These are phyloP conservation scores for Nyleta sp. DNA, from an alignment of 2,888 invertebrate genomes.

Conservation along the genomic window DNA sequence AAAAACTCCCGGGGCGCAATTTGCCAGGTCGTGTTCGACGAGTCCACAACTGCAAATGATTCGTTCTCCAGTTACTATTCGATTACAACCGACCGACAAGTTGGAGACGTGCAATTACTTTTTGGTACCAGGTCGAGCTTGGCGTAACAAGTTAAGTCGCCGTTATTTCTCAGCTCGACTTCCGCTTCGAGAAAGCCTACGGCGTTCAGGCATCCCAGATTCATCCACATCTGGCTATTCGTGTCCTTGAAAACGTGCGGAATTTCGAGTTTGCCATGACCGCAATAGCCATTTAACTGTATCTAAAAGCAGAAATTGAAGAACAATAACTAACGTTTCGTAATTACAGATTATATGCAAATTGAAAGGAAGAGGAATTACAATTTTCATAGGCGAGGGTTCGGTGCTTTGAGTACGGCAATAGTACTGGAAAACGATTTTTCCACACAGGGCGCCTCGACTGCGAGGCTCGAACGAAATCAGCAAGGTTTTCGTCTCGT, in stretches of 20 bases:
- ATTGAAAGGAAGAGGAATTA: constrained; percentile 24
- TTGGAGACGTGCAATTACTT: constrained; percentile 67
- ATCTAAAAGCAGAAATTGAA: constrained; percentile 71
- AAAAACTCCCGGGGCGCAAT: constrained; percentile 82
- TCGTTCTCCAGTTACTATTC: no score
- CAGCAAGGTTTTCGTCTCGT: constrained; percentile 84
- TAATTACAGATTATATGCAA: no score
- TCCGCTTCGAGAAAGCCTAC: constrained; percentile 82
- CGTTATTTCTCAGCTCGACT: constrained; percentile 84
- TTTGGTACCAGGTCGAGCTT: constrained; percentile 77
- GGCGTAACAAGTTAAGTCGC: constrained; percentile 84
- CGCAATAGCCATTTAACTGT: constrained; percentile 85
- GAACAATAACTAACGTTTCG: no score
- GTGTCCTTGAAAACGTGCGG: constrained; percentile 84
- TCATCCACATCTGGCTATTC: constrained; percentile 84
- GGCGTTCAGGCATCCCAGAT: constrained; percentile 84
- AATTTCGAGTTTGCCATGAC: constrained; percentile 83
- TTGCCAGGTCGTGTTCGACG: constrained; percentile 76
- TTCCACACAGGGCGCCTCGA: constrained; percentile 84
- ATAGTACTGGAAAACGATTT: constrained; percentile 84
- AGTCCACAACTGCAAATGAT: constrained; percentile 73
- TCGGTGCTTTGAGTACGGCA: constrained; percentile 68
- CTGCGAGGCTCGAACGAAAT: constrained; percentile 84
- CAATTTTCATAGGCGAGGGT: constrained; percentile 68
- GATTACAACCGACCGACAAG: no score